Evolutionary conservation across 2,888 invertebrate genomes (phyloP).

Genomic region (Parelbella ahira): DNA sequence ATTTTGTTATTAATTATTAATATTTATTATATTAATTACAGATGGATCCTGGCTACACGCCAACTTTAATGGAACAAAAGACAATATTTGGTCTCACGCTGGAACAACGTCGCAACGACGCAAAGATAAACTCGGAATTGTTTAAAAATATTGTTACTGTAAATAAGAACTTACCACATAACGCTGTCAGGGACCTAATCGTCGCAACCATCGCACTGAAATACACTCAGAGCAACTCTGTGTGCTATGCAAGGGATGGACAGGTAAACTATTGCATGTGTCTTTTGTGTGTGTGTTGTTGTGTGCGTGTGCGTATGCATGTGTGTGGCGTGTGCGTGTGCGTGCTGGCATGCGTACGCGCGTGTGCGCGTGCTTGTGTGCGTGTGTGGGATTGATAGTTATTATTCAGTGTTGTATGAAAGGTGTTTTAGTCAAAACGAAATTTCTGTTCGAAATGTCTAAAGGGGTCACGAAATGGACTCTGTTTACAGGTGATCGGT

Average conservation of each 20-base stretch:
- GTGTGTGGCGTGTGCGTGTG: too few relatives aligned
- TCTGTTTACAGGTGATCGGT: constrained; percentile 94
- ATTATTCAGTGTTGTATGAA: too few relatives aligned
- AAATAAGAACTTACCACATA: constrained; percentile 84
- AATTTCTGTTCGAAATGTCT: too few relatives aligned
- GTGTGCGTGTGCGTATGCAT: too few relatives aligned
- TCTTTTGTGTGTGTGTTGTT: not conserved
- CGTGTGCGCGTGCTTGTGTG: too few relatives aligned
- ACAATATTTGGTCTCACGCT: constrained; percentile 65
- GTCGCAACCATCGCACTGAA: constrained; percentile 98
- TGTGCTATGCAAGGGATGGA: constrained; percentile 96
- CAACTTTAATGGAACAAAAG: constrained; percentile 89
- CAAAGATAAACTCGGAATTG: constrained; percentile 86
- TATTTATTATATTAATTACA: constrained; percentile 42
- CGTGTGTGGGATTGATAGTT: too few relatives aligned
- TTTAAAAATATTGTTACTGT: constrained; percentile 91
- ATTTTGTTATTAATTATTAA: too few relatives aligned
- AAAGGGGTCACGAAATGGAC: too few relatives aligned
- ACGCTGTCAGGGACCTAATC: constrained; percentile 92
- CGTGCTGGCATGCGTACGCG: too few relatives aligned
- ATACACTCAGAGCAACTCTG: constrained; percentile 99
- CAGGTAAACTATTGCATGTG: constrained; percentile 73
- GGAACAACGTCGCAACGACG: constrained; percentile 94
- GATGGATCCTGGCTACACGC: constrained; percentile 94
- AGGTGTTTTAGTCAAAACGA: too few relatives aligned